Evolutionary conservation across 1,140 invertebrate species (phyloP).

Genomic region (Amphibalanus amphitrite): DNA sequence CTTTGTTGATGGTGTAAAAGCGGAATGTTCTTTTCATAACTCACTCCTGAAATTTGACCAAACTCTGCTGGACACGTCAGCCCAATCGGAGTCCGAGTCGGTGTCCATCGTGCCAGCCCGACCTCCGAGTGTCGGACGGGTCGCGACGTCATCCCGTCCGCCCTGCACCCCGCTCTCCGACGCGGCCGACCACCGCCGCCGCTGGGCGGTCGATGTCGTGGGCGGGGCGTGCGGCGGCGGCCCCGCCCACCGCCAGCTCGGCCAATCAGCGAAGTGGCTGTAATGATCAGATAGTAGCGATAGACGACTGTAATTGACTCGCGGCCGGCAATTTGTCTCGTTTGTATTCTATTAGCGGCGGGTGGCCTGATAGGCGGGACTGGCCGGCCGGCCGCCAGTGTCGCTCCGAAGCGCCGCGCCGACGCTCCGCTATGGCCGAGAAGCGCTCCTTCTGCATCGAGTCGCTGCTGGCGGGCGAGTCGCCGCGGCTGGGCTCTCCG

Average conservation of each 20-base stretch:
- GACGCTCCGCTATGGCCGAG: background rate
- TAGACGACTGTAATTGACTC: background rate
- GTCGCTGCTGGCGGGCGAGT: background rate
- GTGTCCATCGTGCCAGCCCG: too few relatives aligned
- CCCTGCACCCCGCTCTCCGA: too few relatives aligned
- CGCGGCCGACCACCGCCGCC: too few relatives aligned
- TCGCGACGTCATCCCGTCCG: too few relatives aligned
- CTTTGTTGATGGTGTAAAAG: too few relatives aligned
- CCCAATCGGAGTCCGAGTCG: too few relatives aligned
- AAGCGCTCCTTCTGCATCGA: background rate
- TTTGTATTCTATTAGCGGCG: background rate
- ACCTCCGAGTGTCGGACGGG: too few relatives aligned
- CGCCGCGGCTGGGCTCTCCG: background rate
- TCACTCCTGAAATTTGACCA: too few relatives aligned
- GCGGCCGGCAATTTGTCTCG: constrained; percentile 1
- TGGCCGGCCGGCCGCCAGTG: background rate
- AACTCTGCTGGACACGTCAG: too few relatives aligned
- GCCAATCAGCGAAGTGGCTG: background rate
- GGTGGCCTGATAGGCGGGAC: background rate
- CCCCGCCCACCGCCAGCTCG: background rate
- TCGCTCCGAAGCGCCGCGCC: too few relatives aligned
- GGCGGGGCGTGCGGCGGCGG: background rate
- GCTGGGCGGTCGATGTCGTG: background rate
- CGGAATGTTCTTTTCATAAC: too few relatives aligned
- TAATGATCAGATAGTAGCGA: constrained; percentile 1